Base-by-base conservation (phyloP, 2,888 invertebrate species). In the Eudemis profundana region DNA sequence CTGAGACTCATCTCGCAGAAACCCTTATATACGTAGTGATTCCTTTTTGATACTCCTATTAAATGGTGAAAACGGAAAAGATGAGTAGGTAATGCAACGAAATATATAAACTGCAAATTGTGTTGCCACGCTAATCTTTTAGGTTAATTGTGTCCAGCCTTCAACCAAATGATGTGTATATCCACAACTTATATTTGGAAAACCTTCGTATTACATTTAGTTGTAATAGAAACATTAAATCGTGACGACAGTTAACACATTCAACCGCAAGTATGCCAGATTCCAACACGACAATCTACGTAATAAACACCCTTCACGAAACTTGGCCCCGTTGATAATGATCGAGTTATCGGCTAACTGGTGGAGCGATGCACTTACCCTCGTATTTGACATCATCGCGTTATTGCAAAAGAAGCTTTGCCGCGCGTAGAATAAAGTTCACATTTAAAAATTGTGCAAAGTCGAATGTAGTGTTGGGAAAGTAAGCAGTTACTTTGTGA, bases 221-320 rank as follows among this genome's bases (percentile, higher is more conserved):
- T 23, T 4, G 42, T 50, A 64, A 57, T 53, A 65, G 36, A 53
- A 59, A 60, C 53, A 60, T 60, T 53, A 65, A 29, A 46, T 69
- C 69, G 69, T 69, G 67, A 69, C 67, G 64, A 59, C 74, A 75
- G 69, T 69, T 70, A 73, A 76, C 70, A 72, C 69, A 72, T 74
- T 71, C 65, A 72, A 77, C 80, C 79, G 72, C 79, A 78, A 81
- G 69, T 67, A 70, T 76, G 72, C 73, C 72, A 76, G 78, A 84
- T 86, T 81, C 83, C 83, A 68, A 74, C 83, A 83, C 81, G 82
- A 75, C 72, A 78, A 72, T 77, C 74, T 73, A 72, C 68, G 78
- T 77, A 79, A 84, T 86, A 84, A 83, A 84, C 81, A 82, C 78
- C 78, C 74, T 71, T 76, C 78, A 70, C 74, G 78, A 79, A 78